A percentile compares a stretch with the other conserved stretches of the same genome.
phyloP scores from a whole-genome alignment of 53 echinoderm and acorn worm species.

The Actinopyga echinites region DNA sequence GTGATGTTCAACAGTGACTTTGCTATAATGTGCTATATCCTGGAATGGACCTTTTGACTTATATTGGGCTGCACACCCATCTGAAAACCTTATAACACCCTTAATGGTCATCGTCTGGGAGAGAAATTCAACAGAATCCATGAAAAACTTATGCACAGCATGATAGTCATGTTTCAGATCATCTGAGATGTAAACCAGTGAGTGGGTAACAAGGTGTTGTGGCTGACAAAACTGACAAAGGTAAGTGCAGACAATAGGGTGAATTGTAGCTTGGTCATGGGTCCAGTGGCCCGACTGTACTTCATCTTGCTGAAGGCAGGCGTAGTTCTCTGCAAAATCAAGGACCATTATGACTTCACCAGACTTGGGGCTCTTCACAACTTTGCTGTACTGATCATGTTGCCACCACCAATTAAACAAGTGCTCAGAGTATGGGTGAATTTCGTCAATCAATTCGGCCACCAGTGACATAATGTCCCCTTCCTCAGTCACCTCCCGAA shows the following conservation, averaged over 20 bases:
- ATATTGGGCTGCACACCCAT: slow-evolving; percentile 46
- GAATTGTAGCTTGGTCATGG: slow-evolving; percentile 23
- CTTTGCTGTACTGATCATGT: slow-evolving; percentile 18
- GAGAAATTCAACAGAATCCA: not conserved
- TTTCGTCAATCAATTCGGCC: slow-evolving; percentile 2
- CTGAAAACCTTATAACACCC: slow-evolving; percentile 32
- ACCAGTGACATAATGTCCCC: slow-evolving; percentile 7
- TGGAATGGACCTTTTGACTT: slow-evolving; percentile 11
- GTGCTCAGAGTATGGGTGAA: slow-evolving; percentile 2
- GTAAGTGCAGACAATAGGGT: slow-evolving; percentile 39
- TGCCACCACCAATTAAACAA: slow-evolving; percentile 38
- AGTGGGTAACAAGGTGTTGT: not conserved
- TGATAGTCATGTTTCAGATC: slow-evolving; percentile 36
- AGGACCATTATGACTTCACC: slow-evolving; percentile 45
- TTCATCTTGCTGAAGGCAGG: slow-evolving; percentile 43
- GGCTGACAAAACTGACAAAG: not conserved
- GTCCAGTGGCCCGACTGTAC: slow-evolving; percentile 52
- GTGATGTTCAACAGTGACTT: slow-evolving; percentile 17
- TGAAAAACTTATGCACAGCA: slow-evolving; percentile 3
- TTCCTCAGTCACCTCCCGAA: slow-evolving; percentile 8
- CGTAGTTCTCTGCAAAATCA: slow-evolving; percentile 60
- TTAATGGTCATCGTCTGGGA: not conserved
- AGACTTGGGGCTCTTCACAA: not conserved
- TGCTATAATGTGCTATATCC: not conserved
- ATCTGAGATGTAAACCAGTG: slow-evolving; percentile 28